Evolutionary conservation across 2,797 vertebrate species (phyloP), one percentile per base, ranked within the genome.

Genomic region (Oreochromis mossambicus): DNA sequence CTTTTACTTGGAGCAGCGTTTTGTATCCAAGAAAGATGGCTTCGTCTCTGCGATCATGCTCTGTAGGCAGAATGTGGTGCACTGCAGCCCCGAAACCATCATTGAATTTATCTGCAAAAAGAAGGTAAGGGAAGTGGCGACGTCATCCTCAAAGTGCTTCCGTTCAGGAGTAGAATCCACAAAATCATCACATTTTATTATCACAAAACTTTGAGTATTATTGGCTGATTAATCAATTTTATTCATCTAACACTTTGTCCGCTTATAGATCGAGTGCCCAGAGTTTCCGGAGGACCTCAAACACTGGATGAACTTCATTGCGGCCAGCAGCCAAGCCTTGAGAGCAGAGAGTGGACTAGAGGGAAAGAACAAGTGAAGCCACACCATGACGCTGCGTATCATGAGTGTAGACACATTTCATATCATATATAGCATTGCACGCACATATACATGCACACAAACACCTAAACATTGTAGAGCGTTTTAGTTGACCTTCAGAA

Each of bases 1-100:
- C 3, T 98, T 98, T 92, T 97, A 97, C 87, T 32, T 98, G 92
- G 97, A 98, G 94, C 97, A 98, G 79, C 97, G 97, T 24, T 98
- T 98, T 32, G 91, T 98, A 79, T 97, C 97, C 83, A 96, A 95
- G 88, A 95, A 85, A 7, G 97, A 98, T 26, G 96, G 96, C 84
- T 98, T 98, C 80, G 91, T 98, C 56, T 97, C 97, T 29, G 96
- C 96, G 0, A 82, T 97, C 48, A 94, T 98, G 92, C 95, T 97
- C 55, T 96, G 89, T 90, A 96, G 97, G 83, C 97, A 98, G 92
- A 97, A 97, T 9, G 89, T 97, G 61, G 89, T 97, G 86, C 96
- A 89, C 89, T 93, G 93, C 92, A 96, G 95, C 41, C 97, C 98
- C 0, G 97, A 97, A 78, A 94, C 90, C 13, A 92, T 97, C 3